These are phyloP conservation scores for Dasyprocta punctata DNA, from an alignment of 2,113 vertebrate genomes.

Conservation along the genomic window DNA sequence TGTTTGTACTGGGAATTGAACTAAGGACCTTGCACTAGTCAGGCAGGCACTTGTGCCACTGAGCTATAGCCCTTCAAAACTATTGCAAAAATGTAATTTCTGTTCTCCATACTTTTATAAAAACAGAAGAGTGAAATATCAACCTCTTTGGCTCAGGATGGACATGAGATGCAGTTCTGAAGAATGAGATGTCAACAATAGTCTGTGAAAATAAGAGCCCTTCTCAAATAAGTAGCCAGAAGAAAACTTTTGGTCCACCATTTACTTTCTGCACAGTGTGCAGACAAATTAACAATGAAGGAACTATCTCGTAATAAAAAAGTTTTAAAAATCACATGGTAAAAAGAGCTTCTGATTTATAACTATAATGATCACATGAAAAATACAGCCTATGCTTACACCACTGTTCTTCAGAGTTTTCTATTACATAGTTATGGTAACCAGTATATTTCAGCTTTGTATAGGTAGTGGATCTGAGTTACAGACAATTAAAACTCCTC, in stretches of 20 bases:
- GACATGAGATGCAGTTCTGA: not conserved
- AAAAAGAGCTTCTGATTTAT: not conserved
- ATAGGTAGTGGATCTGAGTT: not conserved
- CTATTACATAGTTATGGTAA: not conserved
- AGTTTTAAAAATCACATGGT: not conserved
- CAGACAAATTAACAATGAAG: not conserved
- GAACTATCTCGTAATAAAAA: not conserved
- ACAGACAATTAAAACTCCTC: not conserved
- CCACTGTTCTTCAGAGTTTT: not conserved
- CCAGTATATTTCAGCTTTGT: not conserved
- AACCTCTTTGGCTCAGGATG: not conserved
- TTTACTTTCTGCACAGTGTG: not conserved
- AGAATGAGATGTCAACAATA: not conserved
- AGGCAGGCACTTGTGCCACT: too few species aligned
- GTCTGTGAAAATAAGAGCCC: not conserved
- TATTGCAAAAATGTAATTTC: not conserved
- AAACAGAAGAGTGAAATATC: not conserved
- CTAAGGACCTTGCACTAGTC: too few species aligned
- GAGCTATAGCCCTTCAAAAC: too few species aligned
- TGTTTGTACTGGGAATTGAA: too few species aligned
- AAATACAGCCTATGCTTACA: not conserved
- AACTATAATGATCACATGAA: not conserved
- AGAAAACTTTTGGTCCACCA: fast-evolving
- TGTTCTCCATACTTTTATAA: not conserved
- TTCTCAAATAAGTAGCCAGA: constrained; percentile 13